Evolutionary conservation across 2,113 vertebrate genomes (phyloP), one percentile per base, ranked within the genome.

Genomic region (Acrocephalus kingi): DNA sequence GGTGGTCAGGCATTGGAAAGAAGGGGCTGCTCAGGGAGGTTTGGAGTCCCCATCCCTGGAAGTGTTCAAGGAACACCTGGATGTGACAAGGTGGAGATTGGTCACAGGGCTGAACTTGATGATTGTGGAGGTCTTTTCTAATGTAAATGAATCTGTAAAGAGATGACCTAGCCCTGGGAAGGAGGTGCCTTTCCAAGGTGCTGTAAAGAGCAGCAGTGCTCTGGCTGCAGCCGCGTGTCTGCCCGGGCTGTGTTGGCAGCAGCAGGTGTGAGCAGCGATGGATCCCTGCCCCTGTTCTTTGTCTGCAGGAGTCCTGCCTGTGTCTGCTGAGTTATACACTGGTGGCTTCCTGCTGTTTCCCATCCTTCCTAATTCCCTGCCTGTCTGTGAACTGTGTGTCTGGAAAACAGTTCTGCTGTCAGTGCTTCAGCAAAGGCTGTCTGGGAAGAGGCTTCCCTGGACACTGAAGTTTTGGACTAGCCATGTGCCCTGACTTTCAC

Each of bases 161-260:
- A 33, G 64, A 5, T 16, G n/a, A 1, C 11, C 17, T 55, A 39
- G 43, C 63, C 1, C 0, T 58, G 46, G 54, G 31, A 2, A 49
- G 58, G 41, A 49, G 49, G 9, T 30, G 49, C 43, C 13, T 61
- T 68, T 45, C 21, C 8, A 24, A 10, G 45, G 63, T 33, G 30
- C 64, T 54, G 37, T 49, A 4, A 14, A 6, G 43, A 54, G 35
- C 48, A 17, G 61, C 1, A 3, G 33, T 37, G 48, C 15, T 31
- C 46, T 25, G 3, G 15, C 55, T 62, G 66, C 52, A 10, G 75
- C 25, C 6, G 0, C 0, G 2, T 20, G 76, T 35, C 46, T 0
- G 0, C 27, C 14, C 2, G 0, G 67, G 1, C 30, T 7, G 2
- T 17, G 55, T 16, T 72, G 82, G 45, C 86, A 54, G 81, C 7